Evolutionary conservation across 2,113 vertebrate genomes (phyloP), one percentile per base, ranked within the genome.

Genomic region (Phalacrocorax brasilianus): DNA sequence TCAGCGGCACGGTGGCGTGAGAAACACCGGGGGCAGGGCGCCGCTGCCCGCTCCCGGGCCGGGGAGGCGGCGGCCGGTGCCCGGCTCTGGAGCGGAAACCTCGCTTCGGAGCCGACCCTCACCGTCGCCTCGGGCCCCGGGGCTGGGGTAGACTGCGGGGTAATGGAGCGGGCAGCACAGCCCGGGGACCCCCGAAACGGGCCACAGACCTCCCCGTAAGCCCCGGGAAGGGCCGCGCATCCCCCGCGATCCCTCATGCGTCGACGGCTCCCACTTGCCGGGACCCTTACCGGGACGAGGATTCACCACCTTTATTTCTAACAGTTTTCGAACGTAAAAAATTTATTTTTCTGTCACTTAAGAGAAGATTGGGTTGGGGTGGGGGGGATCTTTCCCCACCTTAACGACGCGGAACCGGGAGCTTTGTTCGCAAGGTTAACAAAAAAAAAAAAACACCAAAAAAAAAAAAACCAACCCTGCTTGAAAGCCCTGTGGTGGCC

Each of bases 401-500:
- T 67, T 74, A 93, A 68, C 53, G 12, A 52, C 78, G 55, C 7
- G 49, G 58, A 79, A 79, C 40, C 0, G 8, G 27, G 59, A 87
- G 32, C 27, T 89, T 92, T 97, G 91, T 97, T 95, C 95, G 91
- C 83, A 71, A 91, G 52, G 82, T 44, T 15, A 58, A 68, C 47
- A 32, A 44, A 30, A 26, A 59, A 72, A n/a, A 49, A 30, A 26
- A 58, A 71, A 44, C 35, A 35, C 35, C 35, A 35, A 35, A 35
- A 61, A 59, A 3, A 38, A 38, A 38, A 38, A 38, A 38, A 9
- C 38, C 9, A 9, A 38, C 38, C 6, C 55, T 14, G 5, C 33
- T 58, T 72, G 66, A 93, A 96, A 96, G 80, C 40, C 66, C 96
- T 95, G 95, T 84, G 91, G 93, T 93, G 78, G 90, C 85, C 52